Conservation (phyloP, 2,797 vertebrate species). For the Ctenopoma kingsleyae region DNA sequence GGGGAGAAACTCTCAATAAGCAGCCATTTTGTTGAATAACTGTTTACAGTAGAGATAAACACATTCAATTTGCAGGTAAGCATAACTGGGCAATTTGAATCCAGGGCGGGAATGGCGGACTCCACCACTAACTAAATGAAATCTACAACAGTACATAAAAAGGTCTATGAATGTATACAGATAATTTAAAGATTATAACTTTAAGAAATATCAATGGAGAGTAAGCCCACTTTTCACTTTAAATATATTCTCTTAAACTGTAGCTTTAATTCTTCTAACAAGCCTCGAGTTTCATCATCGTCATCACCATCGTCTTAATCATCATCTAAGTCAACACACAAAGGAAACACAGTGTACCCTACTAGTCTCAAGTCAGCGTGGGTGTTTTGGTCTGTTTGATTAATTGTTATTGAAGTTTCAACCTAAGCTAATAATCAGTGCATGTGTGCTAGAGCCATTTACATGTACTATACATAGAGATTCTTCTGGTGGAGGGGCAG, state of each 20-base stretch:
- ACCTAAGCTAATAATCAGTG: conserved; percentile 21
- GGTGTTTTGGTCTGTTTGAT: conserved; percentile 50
- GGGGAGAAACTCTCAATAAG: too few relatives aligned
- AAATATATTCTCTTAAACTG: not conserved
- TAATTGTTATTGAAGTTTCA: conserved; percentile 46
- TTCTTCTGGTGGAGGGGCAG: conserved; percentile 8
- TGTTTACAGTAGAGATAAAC: not conserved
- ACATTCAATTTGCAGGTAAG: too few relatives aligned
- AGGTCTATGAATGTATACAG: too few relatives aligned
- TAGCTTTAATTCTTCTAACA: not conserved
- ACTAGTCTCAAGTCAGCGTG: conserved; percentile 35
- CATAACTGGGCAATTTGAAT: too few relatives aligned
- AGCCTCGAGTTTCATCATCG: conserved; percentile 2
- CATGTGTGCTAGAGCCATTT: not conserved
- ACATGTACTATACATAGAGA: conserved; percentile 12
- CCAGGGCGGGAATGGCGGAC: too few relatives aligned
- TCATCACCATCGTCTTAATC: conserved; percentile 9
- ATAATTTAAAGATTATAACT: not conserved
- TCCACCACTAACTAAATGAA: too few relatives aligned
- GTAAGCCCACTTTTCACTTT: not conserved
- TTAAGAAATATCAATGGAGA: too few relatives aligned
- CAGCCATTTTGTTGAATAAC: not conserved
- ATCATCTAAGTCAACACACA: not conserved
- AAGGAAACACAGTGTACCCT: conserved; percentile 9
- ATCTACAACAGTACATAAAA: too few relatives aligned